Conservation (phyloP, 2,113 vertebrate species). For the Dasyprocta punctata region DNA sequence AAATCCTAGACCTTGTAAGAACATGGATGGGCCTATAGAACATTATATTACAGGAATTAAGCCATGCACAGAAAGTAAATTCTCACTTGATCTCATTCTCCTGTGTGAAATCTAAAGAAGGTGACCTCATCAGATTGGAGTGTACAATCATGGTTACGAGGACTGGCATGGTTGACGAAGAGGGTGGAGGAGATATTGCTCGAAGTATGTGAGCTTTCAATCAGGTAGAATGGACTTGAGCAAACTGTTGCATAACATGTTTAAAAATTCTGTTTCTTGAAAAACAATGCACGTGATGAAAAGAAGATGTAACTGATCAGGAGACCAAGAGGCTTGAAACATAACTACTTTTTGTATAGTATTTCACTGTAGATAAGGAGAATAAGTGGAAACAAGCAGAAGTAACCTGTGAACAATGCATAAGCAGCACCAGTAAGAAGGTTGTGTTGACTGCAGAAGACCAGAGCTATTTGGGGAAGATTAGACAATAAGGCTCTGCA, state of each 20-base stretch:
- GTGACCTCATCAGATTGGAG: not conserved
- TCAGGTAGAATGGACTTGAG: too few relatives aligned
- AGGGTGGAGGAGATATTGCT: not conserved
- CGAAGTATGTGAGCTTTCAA: not conserved
- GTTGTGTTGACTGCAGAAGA: not conserved
- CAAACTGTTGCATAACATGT: not conserved
- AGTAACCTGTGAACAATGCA: not conserved
- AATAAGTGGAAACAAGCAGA: not conserved
- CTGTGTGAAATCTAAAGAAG: not conserved
- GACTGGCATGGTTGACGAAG: not conserved
- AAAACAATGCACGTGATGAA: not conserved
- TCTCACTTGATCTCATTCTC: not conserved
- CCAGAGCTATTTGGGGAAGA: not conserved
- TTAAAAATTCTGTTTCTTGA: not conserved
- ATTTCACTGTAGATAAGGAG: not conserved
- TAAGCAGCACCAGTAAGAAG: rapidly evolving
- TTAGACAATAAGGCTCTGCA: not conserved
- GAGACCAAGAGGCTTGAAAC: not conserved
- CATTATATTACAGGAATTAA: not conserved
- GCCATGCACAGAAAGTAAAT: not conserved
- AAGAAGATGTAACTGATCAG: not conserved
- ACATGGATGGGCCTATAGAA: not conserved
- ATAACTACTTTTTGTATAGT: not conserved
- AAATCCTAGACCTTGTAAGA: not conserved
- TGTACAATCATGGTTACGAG: not conserved